A percentile compares a stretch with the other conserved stretches of the same genome.
Evolutionary conservation across 2,888 invertebrate species (phyloP).

Genomic region (Caenorhabditis imperialis): DNA sequence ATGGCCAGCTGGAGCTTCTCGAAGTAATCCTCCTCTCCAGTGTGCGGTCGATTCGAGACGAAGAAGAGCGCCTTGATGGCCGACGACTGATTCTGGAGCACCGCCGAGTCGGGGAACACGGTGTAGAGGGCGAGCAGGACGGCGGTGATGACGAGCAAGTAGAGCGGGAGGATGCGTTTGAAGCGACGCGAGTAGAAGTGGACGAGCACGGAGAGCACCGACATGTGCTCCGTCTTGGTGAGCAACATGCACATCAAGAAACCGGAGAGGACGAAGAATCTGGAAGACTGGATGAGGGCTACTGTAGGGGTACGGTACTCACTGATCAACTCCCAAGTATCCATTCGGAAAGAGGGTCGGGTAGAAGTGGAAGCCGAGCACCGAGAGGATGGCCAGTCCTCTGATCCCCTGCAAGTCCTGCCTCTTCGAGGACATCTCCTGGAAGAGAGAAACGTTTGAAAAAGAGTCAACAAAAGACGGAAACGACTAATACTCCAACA

Average conservation of each 20-base stretch:
- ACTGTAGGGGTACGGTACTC: not conserved
- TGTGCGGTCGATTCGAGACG: slow-evolving; percentile 37
- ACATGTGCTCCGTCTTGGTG: slow-evolving; percentile 18
- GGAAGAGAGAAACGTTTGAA: too few species aligned
- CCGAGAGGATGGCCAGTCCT: slow-evolving; percentile 47
- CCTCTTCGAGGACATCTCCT: too few species aligned
- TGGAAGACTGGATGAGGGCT: not conserved
- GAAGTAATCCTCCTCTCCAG: slow-evolving; percentile 40
- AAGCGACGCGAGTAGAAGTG: slow-evolving; percentile 38
- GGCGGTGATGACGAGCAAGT: slow-evolving; percentile 26
- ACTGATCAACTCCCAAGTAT: slow-evolving; percentile 62
- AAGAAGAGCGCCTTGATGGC: slow-evolving; percentile 35
- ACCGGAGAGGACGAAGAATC: slow-evolving; percentile 19
- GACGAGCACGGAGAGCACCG: slow-evolving; percentile 3
- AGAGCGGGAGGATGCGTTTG: slow-evolving; percentile 42
- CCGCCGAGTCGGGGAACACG: slow-evolving; percentile 12
- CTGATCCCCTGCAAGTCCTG: slow-evolving; percentile 55
- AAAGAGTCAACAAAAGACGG: too few species aligned
- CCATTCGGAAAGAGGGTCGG: slow-evolving; percentile 53
- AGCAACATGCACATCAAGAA: slow-evolving; percentile 42
- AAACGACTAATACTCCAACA: too few species aligned
- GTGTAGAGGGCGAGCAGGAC: slow-evolving; percentile 27
- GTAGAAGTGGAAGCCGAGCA: slow-evolving; percentile 59
- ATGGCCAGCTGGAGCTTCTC: slow-evolving; percentile 46
- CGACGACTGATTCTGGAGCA: slow-evolving; percentile 28